Base-by-base conservation (phyloP, 64 coral and sea anemone genomes). In the Dendrophyllia cribrosa region DNA sequence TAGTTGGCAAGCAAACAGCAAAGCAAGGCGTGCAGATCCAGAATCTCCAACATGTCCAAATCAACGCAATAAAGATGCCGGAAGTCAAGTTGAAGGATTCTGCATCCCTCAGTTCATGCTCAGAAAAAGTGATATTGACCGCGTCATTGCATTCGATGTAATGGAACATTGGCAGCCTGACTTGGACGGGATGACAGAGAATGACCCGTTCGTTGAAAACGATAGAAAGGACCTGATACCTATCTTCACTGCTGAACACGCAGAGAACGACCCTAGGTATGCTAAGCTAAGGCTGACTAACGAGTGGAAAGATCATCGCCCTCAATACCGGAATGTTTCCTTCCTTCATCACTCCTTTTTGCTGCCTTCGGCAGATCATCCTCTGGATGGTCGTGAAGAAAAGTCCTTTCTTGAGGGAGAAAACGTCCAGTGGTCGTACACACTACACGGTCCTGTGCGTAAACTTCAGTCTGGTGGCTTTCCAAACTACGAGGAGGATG, bases 41-140 rank as follows among this genome's bases (percentile, higher is more conserved):
- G 68, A 81, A 16, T 79, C 23, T 23, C 66, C 72, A 17, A 58
- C 17, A 12, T 56, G 76, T 66, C 24, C 58, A 3, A 5, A 43
- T 43, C 45, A 62, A 20, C 24, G 58, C 1, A 75, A 77, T 9
- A 66, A 60, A 50, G 92, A 89, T 19, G 58, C 91, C 5, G 91
- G 91, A 81, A 93, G 84, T 81, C 84, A 59, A 22, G 62, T 56
- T 19, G 84, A 93, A 47, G 91, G 91, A 12, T 88, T 88, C 77
- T 93, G 91, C 23, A 87, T 87, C 23, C 91, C 91, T 43, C 60
- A 93, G 61, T 87, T 87, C 12, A 19, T 78, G 9, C 83, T 78
- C 49, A 4, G 62, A 45, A 78, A 76, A 66, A 77, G 26, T 20
- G 81, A 58, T n/a, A 43, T 70, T 1, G 48, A 87, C 21, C 73